These are phyloP conservation scores for Amblyjoppa fuscipennis DNA, from an alignment of 2,888 invertebrate genomes.

Conservation along the genomic window DNA sequence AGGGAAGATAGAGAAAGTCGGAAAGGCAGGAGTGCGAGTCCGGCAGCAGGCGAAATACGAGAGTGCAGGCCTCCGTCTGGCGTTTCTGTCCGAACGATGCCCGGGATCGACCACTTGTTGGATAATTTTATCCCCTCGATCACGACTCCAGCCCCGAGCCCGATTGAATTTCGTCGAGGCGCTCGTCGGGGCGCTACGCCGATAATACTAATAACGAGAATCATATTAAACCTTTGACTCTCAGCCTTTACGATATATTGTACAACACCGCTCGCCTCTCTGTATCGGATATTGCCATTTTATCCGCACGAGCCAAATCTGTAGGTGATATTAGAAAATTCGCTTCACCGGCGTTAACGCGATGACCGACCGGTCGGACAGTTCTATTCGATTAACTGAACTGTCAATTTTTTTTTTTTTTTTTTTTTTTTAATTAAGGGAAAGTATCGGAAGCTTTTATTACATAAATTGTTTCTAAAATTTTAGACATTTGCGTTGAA, in stretches of 20 bases:
- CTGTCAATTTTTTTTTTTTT: no score
- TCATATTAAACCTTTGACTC: conserved; percentile 55
- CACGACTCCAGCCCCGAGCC: conserved; percentile 60
- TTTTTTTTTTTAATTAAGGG: no score
- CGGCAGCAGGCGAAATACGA: conserved; percentile 64
- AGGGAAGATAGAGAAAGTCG: conserved; percentile 49
- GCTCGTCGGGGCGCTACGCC: conserved; percentile 24
- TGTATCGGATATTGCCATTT: background rate
- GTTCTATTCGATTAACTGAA: background rate
- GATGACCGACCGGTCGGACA: background rate
- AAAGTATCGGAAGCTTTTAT: no score
- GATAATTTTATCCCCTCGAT: conserved; percentile 72
- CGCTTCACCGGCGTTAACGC: background rate
- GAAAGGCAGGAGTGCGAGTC: conserved; percentile 49
- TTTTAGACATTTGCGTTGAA: no score
- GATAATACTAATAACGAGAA: conserved; percentile 62
- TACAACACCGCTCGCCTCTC: no score
- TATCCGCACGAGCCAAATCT: background rate
- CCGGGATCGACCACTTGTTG: conserved; percentile 75
- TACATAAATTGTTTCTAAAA: no score
- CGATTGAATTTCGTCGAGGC: conserved; percentile 71
- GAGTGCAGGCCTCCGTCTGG: conserved; percentile 55
- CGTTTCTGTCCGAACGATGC: conserved; percentile 66
- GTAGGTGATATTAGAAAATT: background rate
- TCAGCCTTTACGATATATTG: background rate